Evolutionary conservation across 1,140 invertebrate species (phyloP), one percentile per base, ranked within the genome.

Genomic region (Riptortus pedestris): DNA sequence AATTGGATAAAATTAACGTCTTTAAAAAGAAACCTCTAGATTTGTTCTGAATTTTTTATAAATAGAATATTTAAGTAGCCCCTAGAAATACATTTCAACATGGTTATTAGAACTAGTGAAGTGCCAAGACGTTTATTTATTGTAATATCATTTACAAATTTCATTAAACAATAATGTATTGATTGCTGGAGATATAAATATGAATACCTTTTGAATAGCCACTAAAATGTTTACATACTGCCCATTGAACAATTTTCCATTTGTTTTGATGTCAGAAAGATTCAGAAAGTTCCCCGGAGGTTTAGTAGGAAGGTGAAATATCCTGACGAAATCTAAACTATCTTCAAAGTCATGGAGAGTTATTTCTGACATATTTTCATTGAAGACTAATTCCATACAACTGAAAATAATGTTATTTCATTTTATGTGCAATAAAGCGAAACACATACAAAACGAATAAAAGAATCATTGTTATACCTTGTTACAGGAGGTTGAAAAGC

Each of bases 251-350:
- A 67, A 52, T 18, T 76, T 71, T 16, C 74, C 70, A 64, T 76
- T 73, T 0, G 72, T 64, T 22, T 76, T 67, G 64, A 78, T 69
- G 24, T 68, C 67, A 31, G 70, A 68, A 22, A 79, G 64, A 20
- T 63, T 67, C 45, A 67, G 60, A 18, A 71, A 65, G n/a, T 69
- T 66, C 2, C 65, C 58, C 3, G 72, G 65, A 24, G 72, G 72
- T 73, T 84, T 86, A 0, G 81, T 83, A 1, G 84, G 83, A 45
- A 81, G 71, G 60, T 74, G 74, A 1, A 84, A 69, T 2, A 86
- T 73, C 1, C 73, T 69, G 48, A 79, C 71, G 67, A 78, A 81
- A 28, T 70, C 65, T 55, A 67, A 65, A 58, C 72, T 73, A 38
- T 76, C 74, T 22, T 82, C 78, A 26, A 77, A 78, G 55, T 77